Base-by-base conservation (phyloP, 2,888 invertebrate species). In the Yponomeuta sedellus region DNA sequence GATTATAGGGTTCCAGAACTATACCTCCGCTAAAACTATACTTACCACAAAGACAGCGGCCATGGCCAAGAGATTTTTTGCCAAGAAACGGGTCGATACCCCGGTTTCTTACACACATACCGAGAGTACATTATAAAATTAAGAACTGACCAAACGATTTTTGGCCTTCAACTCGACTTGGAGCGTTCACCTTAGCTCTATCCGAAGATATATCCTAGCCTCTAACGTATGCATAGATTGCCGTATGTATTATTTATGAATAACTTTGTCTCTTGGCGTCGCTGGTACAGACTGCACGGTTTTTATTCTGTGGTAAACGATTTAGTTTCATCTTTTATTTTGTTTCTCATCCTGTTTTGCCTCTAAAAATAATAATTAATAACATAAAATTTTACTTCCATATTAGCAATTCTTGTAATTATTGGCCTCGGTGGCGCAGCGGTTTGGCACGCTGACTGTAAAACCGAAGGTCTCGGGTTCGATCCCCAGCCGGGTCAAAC, bases 141-240 rank as follows among this genome's bases (percentile, higher is more conserved):
- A 57, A 40, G 34, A 86, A 84, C 82, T 81, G 78, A 80, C 83
- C 83, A 83, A 84, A 80, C 83, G 77, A 80, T 78, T 73, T 73
- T 71, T 85, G 88, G 87, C 90, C 87, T 90, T 89, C 87, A 85
- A 83, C 81, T 77, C 78, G 76, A 78, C 72, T 75, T 80, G 86
- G 85, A 62, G 77, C 88, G 76, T 88, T 90, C 87, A 90, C 86
- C 88, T 85, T 80, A 66, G 77, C 20, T 65, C 57, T 78, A 78
- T 76, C 76, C 25, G 73, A 73, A 72, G 75, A 76, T 74, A 77
- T 77, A 81, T 81, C 25, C 82, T 81, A 76, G 66, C 57, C 52
- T n/a, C 57, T 44, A 22, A 64, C n/a, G 40, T 25, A 16, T 61
- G 61, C 61, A 28, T 59, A 59, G 59, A 59, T 59, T 25, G 12